Percentiles rank a stretch among this genome's conserved stretches.
These are phyloP conservation scores for Trialeurodes vaporariorum DNA, from an alignment of 1,140 invertebrate species.

Conservation along the genomic window DNA sequence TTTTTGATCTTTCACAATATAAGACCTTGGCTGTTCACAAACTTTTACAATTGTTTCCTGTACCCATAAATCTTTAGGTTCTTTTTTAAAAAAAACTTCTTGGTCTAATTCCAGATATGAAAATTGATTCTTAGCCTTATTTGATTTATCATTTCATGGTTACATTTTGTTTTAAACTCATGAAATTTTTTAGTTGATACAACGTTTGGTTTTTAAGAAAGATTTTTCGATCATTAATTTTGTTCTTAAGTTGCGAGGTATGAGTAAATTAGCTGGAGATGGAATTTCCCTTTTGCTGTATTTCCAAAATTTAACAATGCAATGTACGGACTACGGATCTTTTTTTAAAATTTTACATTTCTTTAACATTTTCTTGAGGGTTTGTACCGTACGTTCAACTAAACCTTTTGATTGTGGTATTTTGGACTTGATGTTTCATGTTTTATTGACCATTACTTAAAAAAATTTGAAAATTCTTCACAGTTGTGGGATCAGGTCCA, in stretches of 20 bases:
- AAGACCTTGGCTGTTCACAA: constrained; percentile 2
- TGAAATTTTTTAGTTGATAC: not conserved
- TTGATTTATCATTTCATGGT: constrained; percentile 1
- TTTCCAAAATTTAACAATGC: constrained; percentile 13
- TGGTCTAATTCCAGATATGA: not conserved
- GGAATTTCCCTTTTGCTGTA: not conserved
- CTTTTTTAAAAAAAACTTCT: constrained; percentile 7
- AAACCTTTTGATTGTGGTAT: constrained; percentile 17
- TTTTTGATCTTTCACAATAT: not conserved
- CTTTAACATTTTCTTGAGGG: constrained; percentile 13
- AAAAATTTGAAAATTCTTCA: constrained; percentile 16
- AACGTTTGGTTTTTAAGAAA: not conserved
- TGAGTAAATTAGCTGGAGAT: constrained; percentile 4
- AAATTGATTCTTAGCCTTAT: no score
- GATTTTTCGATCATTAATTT: not conserved
- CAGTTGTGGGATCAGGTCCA: constrained; percentile 20
- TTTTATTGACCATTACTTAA: constrained; percentile 10
- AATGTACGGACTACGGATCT: constrained; percentile 10
- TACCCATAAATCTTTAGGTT: not conserved
- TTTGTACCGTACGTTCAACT: constrained; percentile 15
- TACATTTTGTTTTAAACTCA: not conserved
- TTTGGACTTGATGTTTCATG: constrained; percentile 11
- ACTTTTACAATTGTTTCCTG: not conserved
- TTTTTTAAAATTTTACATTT: constrained; percentile 6
- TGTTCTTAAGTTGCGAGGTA: constrained; percentile 12